Evolutionary conservation across 1,140 invertebrate species (phyloP).

Genomic region (Hypothenemus hampei): DNA sequence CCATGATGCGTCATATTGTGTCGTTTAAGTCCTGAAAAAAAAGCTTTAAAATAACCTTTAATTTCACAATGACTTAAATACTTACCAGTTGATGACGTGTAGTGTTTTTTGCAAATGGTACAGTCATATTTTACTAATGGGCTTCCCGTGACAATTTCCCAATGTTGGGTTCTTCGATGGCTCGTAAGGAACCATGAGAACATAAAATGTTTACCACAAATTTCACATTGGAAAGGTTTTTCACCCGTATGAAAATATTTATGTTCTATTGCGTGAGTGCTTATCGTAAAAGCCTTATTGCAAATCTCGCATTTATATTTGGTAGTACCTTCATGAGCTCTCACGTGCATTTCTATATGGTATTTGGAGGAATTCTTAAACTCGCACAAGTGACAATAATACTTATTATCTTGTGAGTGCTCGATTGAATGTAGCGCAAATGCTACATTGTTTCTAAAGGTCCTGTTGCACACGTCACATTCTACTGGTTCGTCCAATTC

Average conservation of each 20-base stretch:
- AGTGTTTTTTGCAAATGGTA: conserved; percentile 42
- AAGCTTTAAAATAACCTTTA: background rate
- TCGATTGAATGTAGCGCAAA: conserved; percentile 40
- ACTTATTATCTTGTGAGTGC: conserved; percentile 41
- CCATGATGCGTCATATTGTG: conserved; percentile 41
- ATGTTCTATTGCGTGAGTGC: conserved; percentile 47
- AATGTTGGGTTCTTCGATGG: conserved; percentile 42
- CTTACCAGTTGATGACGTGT: conserved; percentile 40
- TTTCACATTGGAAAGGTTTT: conserved; percentile 57
- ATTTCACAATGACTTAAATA: background rate
- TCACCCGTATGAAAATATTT: conserved; percentile 53
- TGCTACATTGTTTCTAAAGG: conserved; percentile 36
- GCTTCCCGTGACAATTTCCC: conserved; percentile 42
- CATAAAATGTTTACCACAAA: conserved; percentile 53
- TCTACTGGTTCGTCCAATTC: conserved; percentile 43
- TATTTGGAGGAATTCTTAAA: conserved; percentile 47
- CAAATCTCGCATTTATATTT: conserved; percentile 51
- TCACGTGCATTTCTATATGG: conserved; percentile 44
- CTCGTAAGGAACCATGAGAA: conserved; percentile 44
- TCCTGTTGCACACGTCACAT: conserved; percentile 39
- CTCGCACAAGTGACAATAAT: conserved; percentile 45
- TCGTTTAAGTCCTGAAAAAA: conserved; percentile 33
- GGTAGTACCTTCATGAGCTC: conserved; percentile 45
- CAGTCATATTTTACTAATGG: conserved; percentile 43
- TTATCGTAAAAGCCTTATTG: conserved; percentile 48